phyloP scores from a whole-genome alignment of 2,113 vertebrate genomes.

The Dipodomys merriami region DNA sequence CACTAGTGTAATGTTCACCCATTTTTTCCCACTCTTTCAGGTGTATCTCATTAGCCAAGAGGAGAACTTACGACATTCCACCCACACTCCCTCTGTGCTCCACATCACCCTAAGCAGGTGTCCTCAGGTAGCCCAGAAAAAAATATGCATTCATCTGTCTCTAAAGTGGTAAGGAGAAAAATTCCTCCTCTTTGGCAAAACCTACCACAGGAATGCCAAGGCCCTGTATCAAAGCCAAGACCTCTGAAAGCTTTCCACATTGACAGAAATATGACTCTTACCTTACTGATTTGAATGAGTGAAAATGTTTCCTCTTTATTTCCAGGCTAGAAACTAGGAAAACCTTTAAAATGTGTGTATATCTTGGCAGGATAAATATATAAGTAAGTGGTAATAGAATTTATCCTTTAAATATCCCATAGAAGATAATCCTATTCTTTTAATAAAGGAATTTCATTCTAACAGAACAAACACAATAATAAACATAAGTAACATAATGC shows the following conservation, averaged over 20 bases:
- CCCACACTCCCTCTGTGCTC: background rate
- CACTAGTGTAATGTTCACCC: background rate
- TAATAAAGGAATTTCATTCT: background rate
- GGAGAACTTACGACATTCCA: background rate
- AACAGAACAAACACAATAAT: background rate
- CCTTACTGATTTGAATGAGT: background rate
- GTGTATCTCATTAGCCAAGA: background rate
- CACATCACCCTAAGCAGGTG: background rate
- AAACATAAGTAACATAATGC: background rate
- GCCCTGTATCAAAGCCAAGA: background rate
- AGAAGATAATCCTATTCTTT: background rate
- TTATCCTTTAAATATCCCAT: background rate
- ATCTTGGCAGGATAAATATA: background rate
- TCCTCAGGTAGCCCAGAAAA: background rate
- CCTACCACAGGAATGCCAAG: background rate
- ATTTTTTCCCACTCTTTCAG: background rate
- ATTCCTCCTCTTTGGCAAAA: background rate
- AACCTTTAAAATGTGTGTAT: background rate
- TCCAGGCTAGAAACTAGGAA: conserved; percentile 7
- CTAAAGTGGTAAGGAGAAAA: background rate
- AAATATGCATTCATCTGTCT: background rate
- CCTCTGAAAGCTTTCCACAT: background rate
- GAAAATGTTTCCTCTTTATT: background rate
- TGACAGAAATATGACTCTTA: background rate
- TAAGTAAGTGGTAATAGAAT: background rate